Conservation (phyloP, 2,797 vertebrate species). For the Podargus strigoides region DNA sequence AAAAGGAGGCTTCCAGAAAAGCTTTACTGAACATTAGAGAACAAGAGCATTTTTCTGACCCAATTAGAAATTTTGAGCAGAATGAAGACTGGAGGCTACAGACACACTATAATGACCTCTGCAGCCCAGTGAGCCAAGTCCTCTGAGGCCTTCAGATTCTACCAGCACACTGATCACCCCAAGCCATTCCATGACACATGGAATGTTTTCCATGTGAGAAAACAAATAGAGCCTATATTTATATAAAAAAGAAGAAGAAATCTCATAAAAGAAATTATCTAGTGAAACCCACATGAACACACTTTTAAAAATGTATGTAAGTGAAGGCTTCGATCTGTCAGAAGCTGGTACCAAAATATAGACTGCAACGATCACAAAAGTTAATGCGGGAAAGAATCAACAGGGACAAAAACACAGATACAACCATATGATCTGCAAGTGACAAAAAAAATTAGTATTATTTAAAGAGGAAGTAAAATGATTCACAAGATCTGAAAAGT, state of each 20-base stretch:
- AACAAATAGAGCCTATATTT: background rate
- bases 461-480: rapidly evolving
- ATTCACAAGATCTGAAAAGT: background rate
- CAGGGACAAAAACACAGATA: background rate
- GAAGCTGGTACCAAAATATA: background rate
- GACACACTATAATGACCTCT: background rate
- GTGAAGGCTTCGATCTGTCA: background rate
- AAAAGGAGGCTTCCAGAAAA: background rate
- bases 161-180: background rate
- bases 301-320: background rate
- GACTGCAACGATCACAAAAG: background rate
- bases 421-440: background rate
- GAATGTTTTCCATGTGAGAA: too few relatives aligned
- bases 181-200: background rate
- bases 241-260: background rate
- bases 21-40: background rate
- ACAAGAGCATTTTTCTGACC: background rate
- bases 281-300: background rate
- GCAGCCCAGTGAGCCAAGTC: background rate
- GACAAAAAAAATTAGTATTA: background rate
- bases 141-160: background rate
- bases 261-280: background rate
- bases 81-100: background rate
- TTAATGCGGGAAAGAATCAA: background rate
- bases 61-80: background rate